These are phyloP conservation scores for Meloidogyne hapla DNA, from an alignment of 1,140 invertebrate species.

Conservation along the genomic window DNA sequence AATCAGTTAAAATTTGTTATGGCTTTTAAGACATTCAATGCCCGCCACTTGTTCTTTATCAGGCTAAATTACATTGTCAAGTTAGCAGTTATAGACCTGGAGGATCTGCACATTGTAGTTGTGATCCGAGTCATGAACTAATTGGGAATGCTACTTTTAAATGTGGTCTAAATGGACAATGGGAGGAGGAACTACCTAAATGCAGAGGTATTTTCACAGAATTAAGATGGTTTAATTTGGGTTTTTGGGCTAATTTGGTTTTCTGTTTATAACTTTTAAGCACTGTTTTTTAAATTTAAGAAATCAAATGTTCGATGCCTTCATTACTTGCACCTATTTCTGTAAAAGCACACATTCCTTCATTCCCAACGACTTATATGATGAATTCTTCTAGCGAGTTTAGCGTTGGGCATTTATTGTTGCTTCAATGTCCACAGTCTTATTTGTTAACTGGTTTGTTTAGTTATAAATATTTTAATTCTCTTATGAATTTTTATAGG, in stretches of 20 bases:
- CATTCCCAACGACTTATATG: background rate
- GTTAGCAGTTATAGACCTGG: constrained; percentile 50
- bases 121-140: constrained; percentile 26
- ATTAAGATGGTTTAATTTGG: too few species aligned
- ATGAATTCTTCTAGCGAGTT: constrained; percentile 8
- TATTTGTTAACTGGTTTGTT: constrained; percentile 43
- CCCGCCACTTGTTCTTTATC: constrained; percentile 42
- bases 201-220: constrained; percentile 33
- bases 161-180: constrained; percentile 40
- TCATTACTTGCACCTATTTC: constrained; percentile 34
- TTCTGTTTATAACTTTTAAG: too few species aligned
- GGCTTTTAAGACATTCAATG: constrained; percentile 45
- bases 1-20: background rate
- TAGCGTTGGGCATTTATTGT: constrained; percentile 36
- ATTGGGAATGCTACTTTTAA: constrained; percentile 36
- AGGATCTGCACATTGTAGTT: constrained; percentile 45
- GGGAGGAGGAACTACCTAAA: constrained; percentile 28
- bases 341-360: constrained; percentile 15
- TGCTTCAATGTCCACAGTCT: constrained; percentile 36
- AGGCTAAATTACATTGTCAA: constrained; percentile 33
- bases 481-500: background rate
- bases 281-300: constrained; percentile 28
- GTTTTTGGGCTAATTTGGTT: too few species aligned
- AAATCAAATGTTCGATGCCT: constrained; percentile 27
- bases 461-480: background rate